phyloP scores from a whole-genome alignment of 2,888 invertebrate species.

The Drosophila leonis region DNA sequence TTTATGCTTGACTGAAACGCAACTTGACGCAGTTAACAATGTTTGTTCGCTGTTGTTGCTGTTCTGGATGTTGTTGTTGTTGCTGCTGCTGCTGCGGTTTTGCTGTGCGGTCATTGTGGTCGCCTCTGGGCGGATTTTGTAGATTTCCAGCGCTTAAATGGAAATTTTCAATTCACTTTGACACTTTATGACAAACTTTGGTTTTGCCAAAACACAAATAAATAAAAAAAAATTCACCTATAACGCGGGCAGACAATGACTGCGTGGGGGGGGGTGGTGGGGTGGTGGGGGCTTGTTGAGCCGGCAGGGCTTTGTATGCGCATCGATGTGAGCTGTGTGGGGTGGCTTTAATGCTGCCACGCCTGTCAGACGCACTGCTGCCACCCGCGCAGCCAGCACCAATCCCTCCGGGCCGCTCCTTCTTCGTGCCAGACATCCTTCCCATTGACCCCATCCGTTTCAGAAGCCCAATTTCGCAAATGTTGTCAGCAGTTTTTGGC shows the following conservation, averaged over 20 bases:
- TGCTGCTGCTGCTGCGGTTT: slow-evolving; percentile 49
- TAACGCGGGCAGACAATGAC: neutral
- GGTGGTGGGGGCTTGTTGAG: neutral
- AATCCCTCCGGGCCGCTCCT: neutral
- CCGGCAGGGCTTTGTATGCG: slow-evolving; percentile 27
- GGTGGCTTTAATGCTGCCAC: slow-evolving; percentile 56
- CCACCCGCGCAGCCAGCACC: neutral
- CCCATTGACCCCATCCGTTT: slow-evolving; percentile 12
- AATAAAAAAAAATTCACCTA: slow-evolving; percentile 8
- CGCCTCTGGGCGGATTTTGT: slow-evolving; percentile 51
- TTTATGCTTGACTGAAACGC: slow-evolving; percentile 46
- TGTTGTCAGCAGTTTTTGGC: slow-evolving; percentile 77
- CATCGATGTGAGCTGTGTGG: slow-evolving; percentile 57
- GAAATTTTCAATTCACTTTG: slow-evolving; percentile 80
- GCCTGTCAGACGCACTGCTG: slow-evolving; percentile 57
- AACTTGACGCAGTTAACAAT: slow-evolving; percentile 42
- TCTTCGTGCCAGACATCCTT: neutral
- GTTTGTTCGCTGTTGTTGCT: neutral
- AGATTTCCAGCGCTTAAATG: slow-evolving; percentile 74
- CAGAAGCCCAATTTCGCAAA: slow-evolving; percentile 62
- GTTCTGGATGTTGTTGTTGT: slow-evolving; percentile 29
- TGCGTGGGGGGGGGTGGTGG: neutral
- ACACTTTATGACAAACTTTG: slow-evolving; percentile 80
- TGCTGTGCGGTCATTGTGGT: slow-evolving; percentile 69
- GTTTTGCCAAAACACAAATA: slow-evolving; percentile 48